Evolutionary conservation across 2,113 vertebrate species (phyloP), one percentile per base, ranked within the genome.

Genomic region (cattle (Bos taurus)): DNA sequence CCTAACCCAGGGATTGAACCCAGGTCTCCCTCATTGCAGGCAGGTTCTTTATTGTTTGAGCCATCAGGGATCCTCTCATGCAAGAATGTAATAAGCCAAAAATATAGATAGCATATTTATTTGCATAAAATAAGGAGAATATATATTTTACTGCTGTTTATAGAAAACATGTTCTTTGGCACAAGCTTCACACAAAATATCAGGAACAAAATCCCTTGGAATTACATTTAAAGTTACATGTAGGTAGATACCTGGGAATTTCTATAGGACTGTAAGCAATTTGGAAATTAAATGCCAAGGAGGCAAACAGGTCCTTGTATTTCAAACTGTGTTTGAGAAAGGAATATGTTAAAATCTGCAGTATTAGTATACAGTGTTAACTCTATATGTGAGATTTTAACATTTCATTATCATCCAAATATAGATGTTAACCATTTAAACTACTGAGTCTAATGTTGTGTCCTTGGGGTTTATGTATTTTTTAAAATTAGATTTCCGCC

Each of bases 151-250:
- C 30, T 81, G 25, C 56, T 96, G 85, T 95, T 95, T 97, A 90
- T 89, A 93, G 87, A 56, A 96, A 98, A 98, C 95, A 93, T 97
- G 43, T 95, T 94, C 85, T 97, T 98, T 98, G 98, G 94, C 98
- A 97, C 98, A 97, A 57, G 23, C 50, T 77, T 98, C 86, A 57
- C 50, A 54, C 57, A 94, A 62, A 94, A 46, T 80, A 71, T n/a
- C 40, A 67, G 67, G 46, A 94, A 71, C 67, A 96, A 83, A 94
- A 74, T 91, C 90, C 83, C 62, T 33, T 57, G 62, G 62, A 95
- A 93, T 94, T 89, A 78, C 78, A 57, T 95, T 85, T 88, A 85
- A 89, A 94, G 77, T 78, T 30, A 88, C 46, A 50, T 60, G 60
- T 80, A 33, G 80, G 57, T 46, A 83, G 90, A 81, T 92, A 96